phyloP scores from a whole-genome alignment of 2,113 vertebrate species.

The Paramisgurnus dabryanus region DNA sequence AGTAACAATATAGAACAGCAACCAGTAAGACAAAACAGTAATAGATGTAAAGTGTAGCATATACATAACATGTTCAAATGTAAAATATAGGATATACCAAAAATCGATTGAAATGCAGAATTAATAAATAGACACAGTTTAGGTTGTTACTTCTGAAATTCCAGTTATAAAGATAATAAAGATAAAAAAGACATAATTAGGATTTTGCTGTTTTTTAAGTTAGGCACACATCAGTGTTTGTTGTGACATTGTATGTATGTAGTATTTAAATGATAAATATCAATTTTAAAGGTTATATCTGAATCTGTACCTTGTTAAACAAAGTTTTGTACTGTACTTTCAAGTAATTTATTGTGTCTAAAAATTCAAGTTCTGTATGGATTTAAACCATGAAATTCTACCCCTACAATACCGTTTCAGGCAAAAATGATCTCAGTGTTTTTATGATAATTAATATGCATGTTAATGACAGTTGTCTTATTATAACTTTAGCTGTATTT shows the following conservation, averaged over 20 bases:
- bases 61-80: neutral
- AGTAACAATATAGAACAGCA: neutral
- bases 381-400: neutral
- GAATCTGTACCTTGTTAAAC: neutral
- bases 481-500: neutral
- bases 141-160: neutral
- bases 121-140: neutral
- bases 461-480: neutral
- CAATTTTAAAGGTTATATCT: neutral
- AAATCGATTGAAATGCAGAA: neutral
- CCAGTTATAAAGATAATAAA: neutral
- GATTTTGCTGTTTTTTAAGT: neutral
- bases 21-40: neutral
- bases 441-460: neutral
- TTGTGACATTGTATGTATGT: conserved; percentile 1
- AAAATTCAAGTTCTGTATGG: neutral
- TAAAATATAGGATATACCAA: neutral
- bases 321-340: neutral
- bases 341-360: neutral
- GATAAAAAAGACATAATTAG: neutral
- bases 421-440: too few relatives aligned
- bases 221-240: too few relatives aligned
- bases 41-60: neutral
- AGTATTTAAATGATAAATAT: neutral
- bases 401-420: neutral